A percentile compares a stretch with the other conserved stretches of the same genome.
Evolutionary conservation across 2,113 vertebrate genomes (phyloP).

Genomic region (Dipodomys ordii): DNA sequence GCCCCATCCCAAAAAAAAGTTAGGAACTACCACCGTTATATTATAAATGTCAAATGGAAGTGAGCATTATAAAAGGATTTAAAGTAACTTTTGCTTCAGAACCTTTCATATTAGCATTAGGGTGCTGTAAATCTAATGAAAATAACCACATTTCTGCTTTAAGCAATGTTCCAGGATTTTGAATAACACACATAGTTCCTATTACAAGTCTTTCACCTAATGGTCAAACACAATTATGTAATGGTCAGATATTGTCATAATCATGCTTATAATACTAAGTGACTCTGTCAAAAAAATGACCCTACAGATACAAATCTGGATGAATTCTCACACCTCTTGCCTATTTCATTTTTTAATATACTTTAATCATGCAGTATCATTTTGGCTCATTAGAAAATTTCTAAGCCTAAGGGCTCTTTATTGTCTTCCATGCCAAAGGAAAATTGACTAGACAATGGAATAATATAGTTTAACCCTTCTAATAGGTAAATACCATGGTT

Average conservation of each 20-base stretch:
- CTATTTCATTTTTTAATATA: not conserved
- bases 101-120: not conserved
- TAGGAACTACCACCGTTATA: not conserved
- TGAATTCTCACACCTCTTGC: not conserved
- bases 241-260: not conserved
- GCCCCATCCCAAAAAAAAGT: not conserved
- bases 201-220: not conserved
- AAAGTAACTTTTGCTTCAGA: not conserved
- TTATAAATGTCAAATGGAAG: not conserved
- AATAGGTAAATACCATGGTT: not conserved
- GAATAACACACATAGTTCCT: not conserved
- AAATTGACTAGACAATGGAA: not conserved
- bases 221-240: not conserved
- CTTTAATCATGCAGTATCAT: not conserved
- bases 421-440: not conserved
- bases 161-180: not conserved
- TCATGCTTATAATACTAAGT: not conserved
- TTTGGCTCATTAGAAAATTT: not conserved
- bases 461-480: not conserved
- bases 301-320: not conserved
- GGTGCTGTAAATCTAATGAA: not conserved
- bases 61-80: not conserved
- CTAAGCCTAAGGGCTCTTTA: not conserved
- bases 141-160: not conserved
- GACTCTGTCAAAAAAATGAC: conserved; percentile 8